Evolutionary conservation across 2,113 vertebrate genomes (phyloP), one percentile per base, ranked within the genome.

Genomic region (Megaceryle maxima): DNA sequence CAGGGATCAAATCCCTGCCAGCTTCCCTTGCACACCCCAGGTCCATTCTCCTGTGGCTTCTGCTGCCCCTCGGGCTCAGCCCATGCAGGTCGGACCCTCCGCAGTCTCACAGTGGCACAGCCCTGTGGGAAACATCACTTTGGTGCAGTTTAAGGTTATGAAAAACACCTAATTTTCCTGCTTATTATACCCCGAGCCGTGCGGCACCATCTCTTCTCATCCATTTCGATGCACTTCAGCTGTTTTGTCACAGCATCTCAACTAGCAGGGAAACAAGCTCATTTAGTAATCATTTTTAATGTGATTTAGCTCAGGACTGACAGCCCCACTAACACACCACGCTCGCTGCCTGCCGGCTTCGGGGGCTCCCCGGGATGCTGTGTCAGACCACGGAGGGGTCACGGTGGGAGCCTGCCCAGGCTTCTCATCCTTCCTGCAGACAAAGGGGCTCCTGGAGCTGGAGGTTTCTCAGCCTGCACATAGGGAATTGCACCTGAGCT

Each of bases 41-140:
- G 8, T 39, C 60, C 4, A 0, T 24, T n/a, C 22, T 4, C 13
- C 29, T 9, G 0, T 26, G 57, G 59, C 44, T 56, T 19, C 51
- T 59, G 31, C 74, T 21, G 12, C 35, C 56, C 46, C 84, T 15
- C 0, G 11, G 24, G 68, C 70, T 76, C 48, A 46, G 57, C 43
- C n/a, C 1, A 0, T 33, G 15, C 0, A 26, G 35, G n/a, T 31
- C 3, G 0, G 19, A 24, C 57, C 26, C 55, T 33, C 7, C 0
- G 1, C 3, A 26, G 43, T 76, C 76, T 72, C 35, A 9, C 19
- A 3, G 24, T 51, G 2, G 33, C 48, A 0, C 78, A 33, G 50
- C 86, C 67, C 57, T 29, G 13, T 0, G 12, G 70, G 53, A 59
- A 77, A 50, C 37, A 0, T 59, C 72, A 2, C 46, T 1, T 3